Evolutionary conservation across 2,888 invertebrate species (phyloP).

Genomic region (Drosophila conformis): DNA sequence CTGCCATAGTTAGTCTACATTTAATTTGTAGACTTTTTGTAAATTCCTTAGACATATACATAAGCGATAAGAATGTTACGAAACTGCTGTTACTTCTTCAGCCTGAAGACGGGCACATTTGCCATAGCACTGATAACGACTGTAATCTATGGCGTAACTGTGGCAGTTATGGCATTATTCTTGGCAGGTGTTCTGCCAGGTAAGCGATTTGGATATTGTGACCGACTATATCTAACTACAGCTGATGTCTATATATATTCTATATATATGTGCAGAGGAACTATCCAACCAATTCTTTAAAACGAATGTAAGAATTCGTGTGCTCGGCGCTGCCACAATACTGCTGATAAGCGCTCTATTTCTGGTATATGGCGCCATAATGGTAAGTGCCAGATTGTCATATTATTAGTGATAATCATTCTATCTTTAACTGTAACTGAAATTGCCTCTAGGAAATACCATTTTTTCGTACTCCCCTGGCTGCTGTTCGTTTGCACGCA

Average conservation of each 20-base stretch:
- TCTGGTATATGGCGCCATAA: constrained; percentile 2
- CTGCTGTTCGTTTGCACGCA: constrained; percentile 15
- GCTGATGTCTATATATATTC: too few relatives aligned
- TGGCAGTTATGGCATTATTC: not conserved
- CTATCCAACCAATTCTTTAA: constrained; percentile 20
- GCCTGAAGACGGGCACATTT: constrained; percentile 2
- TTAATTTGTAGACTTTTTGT: not conserved
- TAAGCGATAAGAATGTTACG: constrained; percentile 19
- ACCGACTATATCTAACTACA: not conserved
- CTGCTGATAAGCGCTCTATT: constrained; percentile 2
- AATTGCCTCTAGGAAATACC: constrained; percentile 12
- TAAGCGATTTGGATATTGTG: constrained; percentile 1
- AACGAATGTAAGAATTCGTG: not conserved
- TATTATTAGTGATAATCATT: not conserved
- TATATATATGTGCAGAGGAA: not conserved
- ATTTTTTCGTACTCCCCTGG: constrained; percentile 45
- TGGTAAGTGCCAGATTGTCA: constrained; percentile 12
- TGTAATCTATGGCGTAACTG: constrained; percentile 5
- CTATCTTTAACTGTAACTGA: not conserved
- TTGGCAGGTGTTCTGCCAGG: constrained; percentile 11
- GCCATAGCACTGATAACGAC: constrained; percentile 1
- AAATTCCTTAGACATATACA: not conserved
- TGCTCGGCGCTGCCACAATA: constrained; percentile 11
- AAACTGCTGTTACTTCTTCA: constrained; percentile 8
- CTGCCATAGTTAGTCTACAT: not conserved